phyloP scores from a whole-genome alignment of 1,140 invertebrate species.

The Dysdera silvatica region DNA sequence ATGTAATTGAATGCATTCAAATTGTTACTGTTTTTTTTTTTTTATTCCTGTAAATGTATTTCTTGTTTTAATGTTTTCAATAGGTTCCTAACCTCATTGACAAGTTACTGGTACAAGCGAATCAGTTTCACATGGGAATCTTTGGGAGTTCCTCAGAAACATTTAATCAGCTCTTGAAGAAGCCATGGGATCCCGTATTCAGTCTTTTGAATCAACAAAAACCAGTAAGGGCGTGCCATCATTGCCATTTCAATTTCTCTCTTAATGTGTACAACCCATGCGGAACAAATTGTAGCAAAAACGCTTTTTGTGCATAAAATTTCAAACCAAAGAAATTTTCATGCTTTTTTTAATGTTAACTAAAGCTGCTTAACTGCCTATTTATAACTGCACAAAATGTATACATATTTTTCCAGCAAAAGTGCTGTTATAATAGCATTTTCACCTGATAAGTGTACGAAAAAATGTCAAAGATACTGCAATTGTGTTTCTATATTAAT shows the following conservation, averaged over 20 bases:
- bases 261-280: neutral
- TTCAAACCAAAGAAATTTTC: neutral
- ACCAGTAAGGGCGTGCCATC: constrained; percentile 47
- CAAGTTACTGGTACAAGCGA: constrained; percentile 49
- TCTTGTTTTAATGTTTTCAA: neutral
- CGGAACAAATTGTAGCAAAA: neutral
- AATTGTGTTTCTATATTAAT: too few relatives aligned
- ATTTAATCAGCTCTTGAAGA: constrained; percentile 58
- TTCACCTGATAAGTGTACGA: too few relatives aligned
- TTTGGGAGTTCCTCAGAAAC: constrained; percentile 52
- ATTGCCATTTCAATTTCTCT: neutral
- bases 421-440: too few relatives aligned
- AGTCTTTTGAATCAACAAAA: constrained; percentile 51
- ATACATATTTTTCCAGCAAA: too few relatives aligned
- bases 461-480: too few relatives aligned
- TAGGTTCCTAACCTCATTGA: constrained; percentile 64
- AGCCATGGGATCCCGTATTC: constrained; percentile 65
- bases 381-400: neutral
- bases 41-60: neutral
- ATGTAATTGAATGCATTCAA: neutral
- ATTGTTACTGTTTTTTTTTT: neutral
- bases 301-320: neutral
- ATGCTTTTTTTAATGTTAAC: neutral
- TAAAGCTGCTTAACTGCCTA: neutral
- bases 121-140: constrained; percentile 29